Percentiles rank a stretch among this genome's conserved stretches.
phyloP scores from a whole-genome alignment of 2,113 vertebrate genomes.

The Trichomycterus rosablanca region DNA sequence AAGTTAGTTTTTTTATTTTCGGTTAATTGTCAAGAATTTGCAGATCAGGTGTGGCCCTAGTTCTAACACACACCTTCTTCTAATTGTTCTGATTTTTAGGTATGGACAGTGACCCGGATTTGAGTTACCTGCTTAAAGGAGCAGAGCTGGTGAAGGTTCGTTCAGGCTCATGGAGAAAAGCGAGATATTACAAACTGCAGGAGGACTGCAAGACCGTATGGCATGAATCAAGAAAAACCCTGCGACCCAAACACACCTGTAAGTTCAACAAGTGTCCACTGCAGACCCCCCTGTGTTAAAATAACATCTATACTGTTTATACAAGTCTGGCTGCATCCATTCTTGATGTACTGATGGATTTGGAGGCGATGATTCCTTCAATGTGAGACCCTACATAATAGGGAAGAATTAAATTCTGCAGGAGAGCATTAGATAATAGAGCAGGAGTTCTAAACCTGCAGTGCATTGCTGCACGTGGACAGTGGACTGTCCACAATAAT shows the following conservation, averaged over 20 bases:
- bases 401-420: too few relatives aligned
- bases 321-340: too few relatives aligned
- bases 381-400: too few relatives aligned
- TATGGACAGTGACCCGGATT: conserved; percentile 78
- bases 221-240: conserved; percentile 84
- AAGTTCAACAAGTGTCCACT: conserved; percentile 59
- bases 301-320: too few relatives aligned
- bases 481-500: too few relatives aligned
- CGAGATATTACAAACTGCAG: conserved; percentile 82
- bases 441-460: too few relatives aligned
- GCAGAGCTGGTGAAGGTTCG: conserved; percentile 87
- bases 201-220: conserved; percentile 97
- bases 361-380: too few relatives aligned
- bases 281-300: neutral
- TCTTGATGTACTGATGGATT: too few relatives aligned
- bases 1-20: too few relatives aligned
- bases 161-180: conserved; percentile 83
- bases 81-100: conserved; percentile 57
- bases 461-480: too few relatives aligned
- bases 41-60: neutral
- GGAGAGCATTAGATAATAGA: too few relatives aligned
- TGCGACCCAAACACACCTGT: conserved; percentile 70
- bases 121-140: conserved; percentile 85
- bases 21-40: too few relatives aligned
- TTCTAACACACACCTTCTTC: neutral